These are phyloP conservation scores for Ageneiosus marmoratus DNA, from an alignment of 2,113 vertebrate genomes.

Conservation along the genomic window DNA sequence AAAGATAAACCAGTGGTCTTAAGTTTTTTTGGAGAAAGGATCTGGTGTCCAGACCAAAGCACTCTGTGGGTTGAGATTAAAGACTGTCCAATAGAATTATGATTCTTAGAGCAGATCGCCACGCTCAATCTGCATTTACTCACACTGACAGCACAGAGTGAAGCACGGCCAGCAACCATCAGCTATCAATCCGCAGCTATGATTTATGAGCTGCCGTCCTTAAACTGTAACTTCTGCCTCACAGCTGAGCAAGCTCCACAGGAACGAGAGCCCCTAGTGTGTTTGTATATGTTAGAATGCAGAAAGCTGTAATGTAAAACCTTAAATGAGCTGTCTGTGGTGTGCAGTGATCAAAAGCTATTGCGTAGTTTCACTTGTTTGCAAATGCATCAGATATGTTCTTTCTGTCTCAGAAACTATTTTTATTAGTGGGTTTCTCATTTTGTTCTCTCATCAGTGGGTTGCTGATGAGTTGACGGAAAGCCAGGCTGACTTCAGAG, in stretches of 20 bases:
- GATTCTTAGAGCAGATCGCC: constrained; percentile 41
- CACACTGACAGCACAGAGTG: constrained; percentile 50
- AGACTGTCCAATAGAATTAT: constrained; percentile 32
- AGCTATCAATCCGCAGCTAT: constrained; percentile 52
- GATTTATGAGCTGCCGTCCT: constrained; percentile 54
- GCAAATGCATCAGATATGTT: constrained; percentile 43
- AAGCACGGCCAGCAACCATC: constrained; percentile 49
- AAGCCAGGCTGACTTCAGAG: constrained; percentile 43
- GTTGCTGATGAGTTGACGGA: constrained; percentile 41
- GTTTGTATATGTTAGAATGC: constrained; percentile 51
- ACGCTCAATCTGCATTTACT: constrained; percentile 46
- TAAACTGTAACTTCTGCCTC: constrained; percentile 55
- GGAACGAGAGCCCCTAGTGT: constrained; percentile 42
- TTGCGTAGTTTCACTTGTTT: constrained; percentile 44
- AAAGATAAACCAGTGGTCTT: constrained; percentile 33
- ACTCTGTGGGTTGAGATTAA: constrained; percentile 45
- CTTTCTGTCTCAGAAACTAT: constrained; percentile 32
- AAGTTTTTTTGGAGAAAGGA: constrained; percentile 24
- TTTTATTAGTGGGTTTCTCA: constrained; percentile 43
- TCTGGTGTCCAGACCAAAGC: constrained; percentile 53
- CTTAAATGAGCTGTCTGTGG: constrained; percentile 41
- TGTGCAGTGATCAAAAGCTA: constrained; percentile 38
- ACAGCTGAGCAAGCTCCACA: constrained; percentile 50
- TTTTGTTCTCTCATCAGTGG: constrained; percentile 47
- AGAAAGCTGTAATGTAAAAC: constrained; percentile 44